Percentiles rank a stretch among this genome's conserved stretches.
Conservation (phyloP, 30 jellyfish, hydroid and myxozoan species). For the Pelagia noctiluca region DNA sequence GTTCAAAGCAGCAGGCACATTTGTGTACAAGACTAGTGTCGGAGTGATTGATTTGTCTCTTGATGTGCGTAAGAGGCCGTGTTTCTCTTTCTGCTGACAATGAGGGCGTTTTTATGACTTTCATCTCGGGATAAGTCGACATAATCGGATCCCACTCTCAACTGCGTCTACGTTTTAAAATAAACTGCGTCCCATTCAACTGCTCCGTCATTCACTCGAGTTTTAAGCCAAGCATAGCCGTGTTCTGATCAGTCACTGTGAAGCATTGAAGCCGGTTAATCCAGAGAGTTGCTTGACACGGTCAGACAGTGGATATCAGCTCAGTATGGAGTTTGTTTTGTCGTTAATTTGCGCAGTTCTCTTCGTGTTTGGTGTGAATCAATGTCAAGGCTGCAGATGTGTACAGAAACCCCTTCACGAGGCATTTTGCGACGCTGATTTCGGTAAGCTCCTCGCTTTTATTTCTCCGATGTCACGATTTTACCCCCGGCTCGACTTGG, state of each 20-base stretch:
- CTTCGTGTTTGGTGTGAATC: conserved; percentile 28
- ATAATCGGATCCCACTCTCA: conserved; percentile 73
- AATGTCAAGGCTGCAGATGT: conserved; percentile 79
- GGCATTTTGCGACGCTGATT: conserved; percentile 96
- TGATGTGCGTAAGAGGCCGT: not conserved
- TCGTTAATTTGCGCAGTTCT: conserved; percentile 23
- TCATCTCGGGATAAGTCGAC: conserved; percentile 68
- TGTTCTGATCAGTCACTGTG: not conserved
- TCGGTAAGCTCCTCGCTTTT: no score
- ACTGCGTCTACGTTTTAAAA: conserved; percentile 71
- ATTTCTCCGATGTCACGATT: no score
- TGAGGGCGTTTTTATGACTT: conserved; percentile 69
- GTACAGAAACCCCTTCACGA: conserved; percentile 89
- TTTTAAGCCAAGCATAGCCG: conserved; percentile 10
- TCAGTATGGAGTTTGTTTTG: conserved; percentile 27
- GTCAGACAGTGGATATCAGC: not conserved
- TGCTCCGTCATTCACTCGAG: conserved; percentile 22
- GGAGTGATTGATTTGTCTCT: not conserved
- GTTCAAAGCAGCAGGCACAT: conserved; percentile 66
- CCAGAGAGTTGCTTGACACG: no score
- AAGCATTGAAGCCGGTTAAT: no score
- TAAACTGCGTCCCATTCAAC: conserved; percentile 31
- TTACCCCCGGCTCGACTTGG: no score
- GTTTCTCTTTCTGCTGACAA: conserved; percentile 58
- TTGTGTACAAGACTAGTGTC: no score